Evolutionary conservation across 2,113 vertebrate genomes (phyloP), one percentile per base, ranked within the genome.

Genomic region (Sitta europaea): DNA sequence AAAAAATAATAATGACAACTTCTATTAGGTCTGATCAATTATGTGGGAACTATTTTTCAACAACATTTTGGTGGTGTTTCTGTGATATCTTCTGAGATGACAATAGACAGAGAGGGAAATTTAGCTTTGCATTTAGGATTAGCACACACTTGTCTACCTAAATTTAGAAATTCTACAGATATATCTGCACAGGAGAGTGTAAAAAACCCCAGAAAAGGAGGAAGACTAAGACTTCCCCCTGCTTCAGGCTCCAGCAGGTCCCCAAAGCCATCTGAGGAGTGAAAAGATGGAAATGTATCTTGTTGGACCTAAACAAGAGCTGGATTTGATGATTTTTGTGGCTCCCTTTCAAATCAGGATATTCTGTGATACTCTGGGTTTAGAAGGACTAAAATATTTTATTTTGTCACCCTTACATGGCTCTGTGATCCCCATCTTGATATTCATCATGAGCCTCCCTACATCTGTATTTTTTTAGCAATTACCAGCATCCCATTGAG

Each of bases 201-300:
- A 70, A 43, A 62, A 92, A 79, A 14, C 5, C 27, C 6, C 5
- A 25, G 1, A 10, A 42, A 74, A 51, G 3, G 11, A 76, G 38
- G 13, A 67, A 47, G 14, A 0, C n/a, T n/a, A n/a, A n/a, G n/a
- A n/a, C n/a, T 6, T 63, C 3, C 2, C 3, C 2, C 1, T 5
- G 0, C n/a, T 78, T 87, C 36, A 47, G 20, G 14, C 45, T 68
- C 65, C 70, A 23, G 19, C 33, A 71, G 8, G 8, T 54, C 35
- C 33, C 36, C 31, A 73, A 59, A 91, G 27, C 11, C 83, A 67
- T 17, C 6, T 11, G 33, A 91, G n/a, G 23, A 66, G 17, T 14
- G 40, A 29, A 66, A 94, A 80, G 43, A 14, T 20, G 7, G 19
- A 88, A 80, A 6, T 16, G 1, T 6, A 12, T 27, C n/a, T 27